Base-by-base conservation (phyloP, 2,797 vertebrate genomes). In the Phalanger gymnotis region DNA sequence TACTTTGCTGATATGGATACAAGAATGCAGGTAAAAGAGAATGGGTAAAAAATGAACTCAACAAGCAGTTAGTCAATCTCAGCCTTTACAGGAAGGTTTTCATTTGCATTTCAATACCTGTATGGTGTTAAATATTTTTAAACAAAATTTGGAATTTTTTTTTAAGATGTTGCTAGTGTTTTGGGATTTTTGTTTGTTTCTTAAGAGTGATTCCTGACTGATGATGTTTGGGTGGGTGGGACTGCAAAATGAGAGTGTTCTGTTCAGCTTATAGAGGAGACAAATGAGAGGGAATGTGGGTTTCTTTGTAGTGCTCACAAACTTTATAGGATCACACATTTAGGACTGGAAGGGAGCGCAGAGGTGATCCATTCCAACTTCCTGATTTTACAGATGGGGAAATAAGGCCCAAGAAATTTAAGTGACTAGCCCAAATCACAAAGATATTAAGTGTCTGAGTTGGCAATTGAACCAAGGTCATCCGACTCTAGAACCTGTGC, bases 1-100 rank as follows among this genome's bases (percentile, higher is more conserved):
- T 31, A 93, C 93, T 95, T 96, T 95, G 90, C 19, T 95, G 40
- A 87, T 47, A 61, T 54, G 52, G n/a, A 94, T 94, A 6, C 25
- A 96, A 94, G 66, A 92, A 95, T 96, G 25, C 56, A 97, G 9
- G 40, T 87, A 51, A 87, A 87, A 87, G 19, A 81, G 22, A 81
- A 47, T 3, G 6, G 73, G 19, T 47, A 47, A 81, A 47, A 81
- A 81, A 81, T 81, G 40, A 47, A 81, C 40, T 81, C 40, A 40
- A 73, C 19, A 40, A 73, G n/a, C n/a, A 25, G 66, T 40, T 73
- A 73, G n/a, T 81, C 19, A 81, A 47, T 81, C n/a, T 81, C 47
- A 19, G n/a, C 66, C 40, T 81, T 25, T 81, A 19, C 66, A 27
- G 40, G 1, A 27, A 87, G 9, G 73, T 87, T 87, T 81, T 87